Conservation (phyloP, 2,113 vertebrate genomes). For the Perca schrenkii region DNA sequence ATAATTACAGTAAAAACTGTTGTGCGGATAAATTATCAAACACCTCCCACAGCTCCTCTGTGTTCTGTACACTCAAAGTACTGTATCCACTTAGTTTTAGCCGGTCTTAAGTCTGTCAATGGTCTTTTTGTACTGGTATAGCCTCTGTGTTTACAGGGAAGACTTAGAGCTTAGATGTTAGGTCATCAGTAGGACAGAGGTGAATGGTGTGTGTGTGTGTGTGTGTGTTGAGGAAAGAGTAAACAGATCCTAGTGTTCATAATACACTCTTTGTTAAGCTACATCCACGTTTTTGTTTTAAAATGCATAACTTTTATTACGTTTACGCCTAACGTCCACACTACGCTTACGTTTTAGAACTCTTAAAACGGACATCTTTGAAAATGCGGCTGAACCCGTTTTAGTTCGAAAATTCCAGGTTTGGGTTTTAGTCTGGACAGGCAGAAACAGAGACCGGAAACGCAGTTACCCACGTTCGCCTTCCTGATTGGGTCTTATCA, state of each 20-base stretch:
- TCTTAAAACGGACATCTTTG: too few relatives aligned
- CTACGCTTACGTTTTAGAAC: too few relatives aligned
- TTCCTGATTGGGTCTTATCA: too few relatives aligned
- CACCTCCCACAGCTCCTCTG: conserved; percentile 5
- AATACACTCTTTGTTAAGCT: conserved; percentile 47
- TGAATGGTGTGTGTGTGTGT: conserved; percentile 62
- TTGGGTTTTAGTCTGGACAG: too few relatives aligned
- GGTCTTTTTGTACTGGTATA: conserved; percentile 56
- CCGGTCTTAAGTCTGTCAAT: conserved; percentile 61
- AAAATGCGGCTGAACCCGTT: too few relatives aligned
- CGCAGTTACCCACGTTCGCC: too few relatives aligned
- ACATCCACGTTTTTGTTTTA: too few relatives aligned
- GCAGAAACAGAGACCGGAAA: too few relatives aligned
- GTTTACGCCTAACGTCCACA: too few relatives aligned
- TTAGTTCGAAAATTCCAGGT: too few relatives aligned
- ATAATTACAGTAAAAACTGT: conserved; percentile 32
- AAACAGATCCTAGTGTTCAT: conserved; percentile 65
- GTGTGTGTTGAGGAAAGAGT: conserved; percentile 59
- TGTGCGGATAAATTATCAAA: conserved; percentile 38
- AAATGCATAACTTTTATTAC: too few relatives aligned
- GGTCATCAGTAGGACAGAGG: conserved; percentile 77
- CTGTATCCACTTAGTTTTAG: conserved; percentile 19
- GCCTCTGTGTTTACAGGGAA: conserved; percentile 64
- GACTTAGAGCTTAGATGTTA: conserved; percentile 66
- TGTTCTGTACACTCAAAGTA: conserved; percentile 17